A percentile compares a stretch with the other conserved stretches of the same genome.
phyloP scores from a whole-genome alignment of 2,888 invertebrate genomes.

The Melieria omissa region DNA sequence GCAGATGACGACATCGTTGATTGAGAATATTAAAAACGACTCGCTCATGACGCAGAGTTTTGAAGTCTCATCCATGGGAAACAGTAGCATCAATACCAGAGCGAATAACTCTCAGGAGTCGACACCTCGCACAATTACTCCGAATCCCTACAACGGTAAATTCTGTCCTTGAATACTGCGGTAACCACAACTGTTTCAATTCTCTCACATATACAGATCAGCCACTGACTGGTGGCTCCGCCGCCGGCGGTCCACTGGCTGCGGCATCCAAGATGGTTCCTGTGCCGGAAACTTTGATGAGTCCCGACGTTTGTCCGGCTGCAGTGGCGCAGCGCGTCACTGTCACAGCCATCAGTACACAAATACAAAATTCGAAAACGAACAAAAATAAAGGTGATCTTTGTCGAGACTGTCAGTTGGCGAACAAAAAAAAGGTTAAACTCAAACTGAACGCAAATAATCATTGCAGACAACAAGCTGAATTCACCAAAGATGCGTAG shows the following conservation, averaged over 20 bases:
- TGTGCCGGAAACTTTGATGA: constrained; percentile 88
- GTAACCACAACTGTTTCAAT: background rate
- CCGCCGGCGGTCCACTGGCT: constrained; percentile 71
- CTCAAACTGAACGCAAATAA: constrained; percentile 11
- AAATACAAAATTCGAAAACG: constrained; percentile 61
- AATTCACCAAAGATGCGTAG: constrained; percentile 65
- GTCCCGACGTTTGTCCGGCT: constrained; percentile 73
- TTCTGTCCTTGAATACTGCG: too few relatives aligned
- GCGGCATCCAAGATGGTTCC: constrained; percentile 89
- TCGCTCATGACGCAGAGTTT: constrained; percentile 73
- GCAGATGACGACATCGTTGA: constrained; percentile 67
- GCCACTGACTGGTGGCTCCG: constrained; percentile 48
- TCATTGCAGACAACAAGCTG: constrained; percentile 59
- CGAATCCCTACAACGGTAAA: constrained; percentile 64
- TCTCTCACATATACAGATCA: constrained; percentile 51
- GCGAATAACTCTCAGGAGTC: constrained; percentile 63
- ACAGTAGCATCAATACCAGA: constrained; percentile 55
- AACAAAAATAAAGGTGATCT: constrained; percentile 62
- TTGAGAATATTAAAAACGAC: constrained; percentile 66
- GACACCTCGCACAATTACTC: constrained; percentile 63
- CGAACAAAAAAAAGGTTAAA: constrained; percentile 7
- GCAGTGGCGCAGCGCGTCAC: constrained; percentile 61
- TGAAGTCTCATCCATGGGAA: constrained; percentile 68
- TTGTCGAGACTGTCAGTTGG: background rate
- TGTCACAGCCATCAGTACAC: constrained; percentile 58